These are phyloP conservation scores for Camelus bactrianus DNA, from an alignment of 2,113 vertebrate species.

Conservation along the genomic window DNA sequence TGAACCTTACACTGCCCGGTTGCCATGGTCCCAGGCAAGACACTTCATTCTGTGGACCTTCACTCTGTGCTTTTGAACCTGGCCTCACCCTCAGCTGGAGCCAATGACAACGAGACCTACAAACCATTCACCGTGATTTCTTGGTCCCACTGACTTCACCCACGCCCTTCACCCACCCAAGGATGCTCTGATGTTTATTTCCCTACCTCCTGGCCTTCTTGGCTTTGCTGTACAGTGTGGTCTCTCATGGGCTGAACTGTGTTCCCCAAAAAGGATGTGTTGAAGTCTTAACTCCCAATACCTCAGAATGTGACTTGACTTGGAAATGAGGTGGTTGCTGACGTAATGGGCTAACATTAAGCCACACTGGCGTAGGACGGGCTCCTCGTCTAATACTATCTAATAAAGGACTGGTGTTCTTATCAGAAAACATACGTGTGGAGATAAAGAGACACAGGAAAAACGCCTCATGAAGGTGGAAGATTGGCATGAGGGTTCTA, in stretches of 20 bases:
- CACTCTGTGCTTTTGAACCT: not conserved
- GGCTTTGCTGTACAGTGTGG: not conserved
- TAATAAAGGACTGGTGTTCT: not conserved
- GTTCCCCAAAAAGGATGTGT: too few relatives aligned
- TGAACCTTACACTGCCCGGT: fast-evolving
- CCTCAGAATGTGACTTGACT: not conserved
- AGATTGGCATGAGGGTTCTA: fast-evolving
- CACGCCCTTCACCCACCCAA: fast-evolving
- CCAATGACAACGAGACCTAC: not conserved
- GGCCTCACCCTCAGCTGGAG: not conserved
- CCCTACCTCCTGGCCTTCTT: not conserved
- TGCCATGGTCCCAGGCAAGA: not conserved
- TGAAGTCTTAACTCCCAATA: not conserved
- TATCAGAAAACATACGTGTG: not conserved
- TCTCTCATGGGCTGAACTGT: not conserved
- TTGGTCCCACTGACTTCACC: not conserved
- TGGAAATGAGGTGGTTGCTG: not conserved
- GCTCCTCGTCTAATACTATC: not conserved
- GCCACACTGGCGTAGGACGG: too few relatives aligned
- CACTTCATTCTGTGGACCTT: fast-evolving
- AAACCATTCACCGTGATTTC: not conserved
- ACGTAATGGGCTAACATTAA: not conserved
- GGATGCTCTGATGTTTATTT: not conserved
- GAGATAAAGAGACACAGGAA: not conserved
- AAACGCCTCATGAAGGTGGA: fast-evolving